These are phyloP conservation scores for Muschampia plurimacula DNA, from an alignment of 2,888 invertebrate genomes.

Conservation along the genomic window DNA sequence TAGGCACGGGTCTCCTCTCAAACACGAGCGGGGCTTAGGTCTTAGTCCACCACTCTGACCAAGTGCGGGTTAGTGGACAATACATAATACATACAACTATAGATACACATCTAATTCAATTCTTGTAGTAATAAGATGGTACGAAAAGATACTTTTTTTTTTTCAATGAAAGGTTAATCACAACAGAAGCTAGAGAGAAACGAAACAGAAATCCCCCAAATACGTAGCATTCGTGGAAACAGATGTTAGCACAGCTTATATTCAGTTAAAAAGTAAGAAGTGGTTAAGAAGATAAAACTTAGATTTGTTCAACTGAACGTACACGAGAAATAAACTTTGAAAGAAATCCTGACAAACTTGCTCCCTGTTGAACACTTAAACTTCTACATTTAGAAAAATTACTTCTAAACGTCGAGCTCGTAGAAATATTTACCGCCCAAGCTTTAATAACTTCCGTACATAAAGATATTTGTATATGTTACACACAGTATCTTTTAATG, in stretches of 20 bases:
- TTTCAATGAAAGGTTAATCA: background rate
- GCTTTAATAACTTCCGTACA: background rate
- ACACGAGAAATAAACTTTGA: constrained; percentile 27
- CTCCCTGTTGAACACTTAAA: constrained; percentile 13
- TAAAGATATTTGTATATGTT: too few relatives aligned
- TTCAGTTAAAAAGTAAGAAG: constrained; percentile 24
- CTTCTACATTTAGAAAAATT: constrained; percentile 27
- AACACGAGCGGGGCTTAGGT: too few relatives aligned
- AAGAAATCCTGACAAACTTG: constrained; percentile 20
- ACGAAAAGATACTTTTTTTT: too few relatives aligned
- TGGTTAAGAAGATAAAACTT: constrained; percentile 33
- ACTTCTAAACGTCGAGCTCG: constrained; percentile 7
- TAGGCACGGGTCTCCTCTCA: too few relatives aligned
- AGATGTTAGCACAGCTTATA: constrained; percentile 23
- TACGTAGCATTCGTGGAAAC: constrained; percentile 10
- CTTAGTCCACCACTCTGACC: too few relatives aligned
- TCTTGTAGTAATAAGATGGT: too few relatives aligned
- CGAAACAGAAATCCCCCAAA: background rate
- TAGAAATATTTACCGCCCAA: constrained; percentile 20
- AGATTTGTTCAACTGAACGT: constrained; percentile 34
- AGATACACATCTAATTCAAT: too few relatives aligned
- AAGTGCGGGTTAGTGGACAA: too few relatives aligned
- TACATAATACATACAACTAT: too few relatives aligned
- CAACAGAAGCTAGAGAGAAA: constrained; percentile 4
- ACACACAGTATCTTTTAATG: too few relatives aligned